Evolutionary conservation across 1,140 invertebrate species (phyloP).

Genomic region (Brachionus plicatilis): DNA sequence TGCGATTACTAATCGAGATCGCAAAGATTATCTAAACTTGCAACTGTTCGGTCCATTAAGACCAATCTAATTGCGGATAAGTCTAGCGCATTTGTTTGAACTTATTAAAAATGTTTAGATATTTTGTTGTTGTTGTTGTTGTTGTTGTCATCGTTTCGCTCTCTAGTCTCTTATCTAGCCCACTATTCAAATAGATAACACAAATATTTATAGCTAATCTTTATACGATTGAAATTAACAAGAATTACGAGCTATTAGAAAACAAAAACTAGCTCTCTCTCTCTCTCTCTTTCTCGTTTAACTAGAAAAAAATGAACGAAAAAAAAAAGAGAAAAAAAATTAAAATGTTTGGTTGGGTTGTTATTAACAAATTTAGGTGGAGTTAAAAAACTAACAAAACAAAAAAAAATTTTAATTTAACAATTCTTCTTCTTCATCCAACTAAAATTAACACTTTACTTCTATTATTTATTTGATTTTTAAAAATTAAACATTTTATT

Average conservation of each 20-base stretch:
- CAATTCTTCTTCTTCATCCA: constrained; percentile 18
- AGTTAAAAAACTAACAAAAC: neutral
- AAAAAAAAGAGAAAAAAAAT: neutral
- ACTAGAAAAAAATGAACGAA: neutral
- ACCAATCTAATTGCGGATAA: neutral
- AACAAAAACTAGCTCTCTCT: neutral
- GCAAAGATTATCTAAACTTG: constrained; percentile 32
- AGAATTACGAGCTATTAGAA: constrained; percentile 29
- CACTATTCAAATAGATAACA: constrained; percentile 31
- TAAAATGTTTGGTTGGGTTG: neutral
- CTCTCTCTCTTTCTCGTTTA: neutral
- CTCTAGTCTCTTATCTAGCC: constrained; percentile 21
- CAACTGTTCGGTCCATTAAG: neutral
- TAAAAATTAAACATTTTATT: neutral
- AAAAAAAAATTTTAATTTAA: constrained; percentile 4
- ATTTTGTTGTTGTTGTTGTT: neutral
- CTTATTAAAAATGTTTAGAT: constrained; percentile 25
- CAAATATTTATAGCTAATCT: constrained; percentile 36
- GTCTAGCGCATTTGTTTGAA: neutral
- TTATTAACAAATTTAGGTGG: neutral
- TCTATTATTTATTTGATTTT: constrained; percentile 25
- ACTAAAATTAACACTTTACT: constrained; percentile 37
- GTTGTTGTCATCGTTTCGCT: constrained; percentile 3
- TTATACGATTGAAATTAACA: constrained; percentile 10
- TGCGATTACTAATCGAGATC: neutral